phyloP scores from a whole-genome alignment of 2,113 vertebrate genomes.

The Calypte anna region DNA sequence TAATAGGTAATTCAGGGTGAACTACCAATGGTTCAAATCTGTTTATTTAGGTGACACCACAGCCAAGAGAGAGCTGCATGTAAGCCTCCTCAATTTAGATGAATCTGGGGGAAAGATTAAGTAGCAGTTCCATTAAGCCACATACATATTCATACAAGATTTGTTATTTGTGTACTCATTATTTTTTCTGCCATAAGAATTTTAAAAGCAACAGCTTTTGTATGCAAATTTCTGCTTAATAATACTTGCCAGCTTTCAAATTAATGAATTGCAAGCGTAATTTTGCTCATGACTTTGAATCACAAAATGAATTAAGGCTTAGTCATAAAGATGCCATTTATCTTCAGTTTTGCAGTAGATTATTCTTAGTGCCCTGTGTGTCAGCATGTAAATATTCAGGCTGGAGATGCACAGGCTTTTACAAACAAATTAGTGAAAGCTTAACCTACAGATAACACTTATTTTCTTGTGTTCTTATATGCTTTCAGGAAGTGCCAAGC shows the following conservation, averaged over 20 bases:
- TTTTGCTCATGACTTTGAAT: constrained; percentile 65
- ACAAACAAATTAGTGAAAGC: constrained; percentile 17
- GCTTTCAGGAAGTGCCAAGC: background rate
- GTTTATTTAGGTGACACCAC: background rate
- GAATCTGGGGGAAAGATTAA: constrained; percentile 51
- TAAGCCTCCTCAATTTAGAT: constrained; percentile 13
- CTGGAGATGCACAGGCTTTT: background rate
- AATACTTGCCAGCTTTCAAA: constrained; percentile 61
- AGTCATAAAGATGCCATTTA: constrained; percentile 63
- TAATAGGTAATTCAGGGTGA: background rate
- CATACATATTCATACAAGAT: constrained; percentile 65
- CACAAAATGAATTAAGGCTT: constrained; percentile 59
- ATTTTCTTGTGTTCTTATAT: background rate
- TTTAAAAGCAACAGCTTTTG: constrained; percentile 72
- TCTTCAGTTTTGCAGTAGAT: constrained; percentile 43
- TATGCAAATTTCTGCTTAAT: constrained; percentile 70
- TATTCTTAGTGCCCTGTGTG: background rate
- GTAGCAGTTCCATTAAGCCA: constrained; percentile 43
- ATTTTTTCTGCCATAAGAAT: constrained; percentile 64
- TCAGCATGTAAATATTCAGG: constrained; percentile 38
- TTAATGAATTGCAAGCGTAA: constrained; percentile 67
- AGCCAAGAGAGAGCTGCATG: constrained; percentile 7
- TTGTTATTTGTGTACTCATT: constrained; percentile 60
- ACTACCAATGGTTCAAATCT: background rate
- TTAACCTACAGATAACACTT: background rate